Evolutionary conservation across 2,888 invertebrate genomes (phyloP).

Genomic region (Synanthedon myopaeformis): DNA sequence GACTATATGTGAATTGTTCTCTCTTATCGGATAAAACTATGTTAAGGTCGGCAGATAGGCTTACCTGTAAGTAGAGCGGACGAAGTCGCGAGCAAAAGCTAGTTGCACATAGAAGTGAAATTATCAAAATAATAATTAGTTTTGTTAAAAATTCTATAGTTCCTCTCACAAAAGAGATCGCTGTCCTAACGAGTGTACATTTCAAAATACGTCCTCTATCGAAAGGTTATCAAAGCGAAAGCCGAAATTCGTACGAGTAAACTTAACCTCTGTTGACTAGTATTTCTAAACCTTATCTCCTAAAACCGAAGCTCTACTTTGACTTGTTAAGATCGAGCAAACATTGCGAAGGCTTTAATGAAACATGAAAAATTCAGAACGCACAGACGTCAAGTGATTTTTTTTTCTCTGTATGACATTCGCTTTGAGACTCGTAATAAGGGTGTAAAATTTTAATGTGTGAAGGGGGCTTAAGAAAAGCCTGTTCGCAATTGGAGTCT

Average conservation of each 20-base stretch:
- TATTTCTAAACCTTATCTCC: too few species aligned
- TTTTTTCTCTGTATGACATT: slow-evolving; percentile 25
- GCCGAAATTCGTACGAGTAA: neutral
- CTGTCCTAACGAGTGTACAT: neutral
- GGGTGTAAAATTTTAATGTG: slow-evolving; percentile 25
- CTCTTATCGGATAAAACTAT: too few species aligned
- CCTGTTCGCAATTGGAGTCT: neutral
- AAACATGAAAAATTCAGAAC: slow-evolving; percentile 29
- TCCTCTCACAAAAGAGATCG: too few species aligned
- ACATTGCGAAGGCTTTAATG: slow-evolving; percentile 17
- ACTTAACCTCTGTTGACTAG: neutral
- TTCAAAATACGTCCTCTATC: neutral
- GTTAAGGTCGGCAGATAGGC: too few species aligned
- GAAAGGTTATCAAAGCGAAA: neutral
- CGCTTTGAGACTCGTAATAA: slow-evolving; percentile 25
- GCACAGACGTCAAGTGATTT: slow-evolving; percentile 21
- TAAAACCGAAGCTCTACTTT: neutral
- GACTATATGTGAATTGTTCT: too few species aligned
- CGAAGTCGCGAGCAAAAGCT: too few species aligned
- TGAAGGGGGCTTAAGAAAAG: slow-evolving; percentile 8
- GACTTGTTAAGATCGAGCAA: neutral
- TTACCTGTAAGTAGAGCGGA: too few species aligned
- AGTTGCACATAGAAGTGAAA: too few species aligned
- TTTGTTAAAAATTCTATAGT: too few species aligned
- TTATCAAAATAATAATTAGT: too few species aligned